Percentiles rank a stretch among this genome's conserved stretches.
These are phyloP conservation scores for Caenorhabditis sinica DNA, from an alignment of 2,888 invertebrate species.

Conservation along the genomic window DNA sequence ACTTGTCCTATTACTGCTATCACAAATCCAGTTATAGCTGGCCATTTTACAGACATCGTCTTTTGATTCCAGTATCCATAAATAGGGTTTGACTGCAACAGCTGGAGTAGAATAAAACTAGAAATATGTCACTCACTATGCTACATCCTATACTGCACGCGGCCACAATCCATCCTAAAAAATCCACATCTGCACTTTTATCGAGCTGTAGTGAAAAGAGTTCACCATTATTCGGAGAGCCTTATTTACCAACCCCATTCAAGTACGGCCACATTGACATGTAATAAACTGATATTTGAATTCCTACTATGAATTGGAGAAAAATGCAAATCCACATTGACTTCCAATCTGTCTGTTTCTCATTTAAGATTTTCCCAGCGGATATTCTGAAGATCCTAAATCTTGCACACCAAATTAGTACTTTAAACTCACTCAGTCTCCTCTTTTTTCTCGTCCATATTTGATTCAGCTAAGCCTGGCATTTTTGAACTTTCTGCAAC, in stretches of 20 bases:
- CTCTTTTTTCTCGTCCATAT: conserved; percentile 16
- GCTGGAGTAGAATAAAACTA: background rate
- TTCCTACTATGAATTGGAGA: conserved; percentile 64
- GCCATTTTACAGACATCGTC: conserved; percentile 67
- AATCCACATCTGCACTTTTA: conserved; percentile 66
- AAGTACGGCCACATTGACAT: conserved; percentile 74
- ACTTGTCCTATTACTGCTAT: conserved; percentile 68
- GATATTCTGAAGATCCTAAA: conserved; percentile 18
- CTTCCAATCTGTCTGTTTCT: conserved; percentile 63
- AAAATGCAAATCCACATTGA: conserved; percentile 69
- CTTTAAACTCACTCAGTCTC: conserved; percentile 28
- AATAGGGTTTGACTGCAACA: conserved; percentile 67
- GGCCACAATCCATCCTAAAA: conserved; percentile 74
- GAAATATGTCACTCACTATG: conserved; percentile 56
- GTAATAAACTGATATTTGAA: conserved; percentile 70
- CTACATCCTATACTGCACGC: conserved; percentile 70
- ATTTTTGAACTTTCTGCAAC: conserved; percentile 28
- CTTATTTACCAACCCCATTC: conserved; percentile 36
- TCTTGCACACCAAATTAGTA: background rate
- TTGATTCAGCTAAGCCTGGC: conserved; percentile 44
- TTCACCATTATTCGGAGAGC: background rate
- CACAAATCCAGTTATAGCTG: conserved; percentile 66
- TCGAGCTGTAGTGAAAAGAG: conserved; percentile 68
- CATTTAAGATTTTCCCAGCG: conserved; percentile 51
- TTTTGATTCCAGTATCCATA: conserved; percentile 74